Conservation (phyloP, 2,888 invertebrate genomes). For the Tetropium fuscum region DNA sequence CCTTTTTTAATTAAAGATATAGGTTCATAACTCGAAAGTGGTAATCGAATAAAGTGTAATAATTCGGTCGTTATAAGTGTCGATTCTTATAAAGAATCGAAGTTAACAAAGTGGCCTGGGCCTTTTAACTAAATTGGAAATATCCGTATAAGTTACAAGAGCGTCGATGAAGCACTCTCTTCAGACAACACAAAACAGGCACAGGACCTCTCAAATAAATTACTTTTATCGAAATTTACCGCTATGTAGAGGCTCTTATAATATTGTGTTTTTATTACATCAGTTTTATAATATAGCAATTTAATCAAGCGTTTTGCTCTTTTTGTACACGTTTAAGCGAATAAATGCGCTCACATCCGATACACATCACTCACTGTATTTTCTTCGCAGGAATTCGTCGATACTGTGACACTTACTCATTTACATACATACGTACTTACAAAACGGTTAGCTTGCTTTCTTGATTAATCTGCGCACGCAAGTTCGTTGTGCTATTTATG, state of each 20-base stretch:
- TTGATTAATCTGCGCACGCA: too few relatives aligned
- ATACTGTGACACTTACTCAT: too few relatives aligned
- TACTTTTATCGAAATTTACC: slow-evolving; percentile 60
- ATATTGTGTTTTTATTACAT: slow-evolving; percentile 47
- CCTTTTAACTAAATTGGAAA: slow-evolving; percentile 67
- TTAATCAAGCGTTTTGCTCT: slow-evolving; percentile 21
- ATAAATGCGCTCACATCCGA: neutral
- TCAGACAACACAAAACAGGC: slow-evolving; percentile 59
- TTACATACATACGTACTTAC: too few relatives aligned
- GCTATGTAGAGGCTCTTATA: slow-evolving; percentile 49
- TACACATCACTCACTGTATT: too few relatives aligned
- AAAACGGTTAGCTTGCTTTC: too few relatives aligned
- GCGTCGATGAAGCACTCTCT: slow-evolving; percentile 61
- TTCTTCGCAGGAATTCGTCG: too few relatives aligned
- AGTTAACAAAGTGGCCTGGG: slow-evolving; percentile 64
- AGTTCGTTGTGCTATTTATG: too few relatives aligned
- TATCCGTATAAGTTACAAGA: slow-evolving; percentile 62
- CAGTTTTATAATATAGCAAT: slow-evolving; percentile 28
- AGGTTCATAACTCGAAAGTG: slow-evolving; percentile 51
- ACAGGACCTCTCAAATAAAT: slow-evolving; percentile 58
- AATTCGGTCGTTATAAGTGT: slow-evolving; percentile 63
- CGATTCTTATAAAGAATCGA: slow-evolving; percentile 63
- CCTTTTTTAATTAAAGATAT: slow-evolving; percentile 55
- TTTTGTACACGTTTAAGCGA: slow-evolving; percentile 2
- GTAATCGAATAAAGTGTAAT: slow-evolving; percentile 57